Base-by-base conservation (phyloP, 1,140 invertebrate genomes). In the Eurytemora carolleeae region DNA sequence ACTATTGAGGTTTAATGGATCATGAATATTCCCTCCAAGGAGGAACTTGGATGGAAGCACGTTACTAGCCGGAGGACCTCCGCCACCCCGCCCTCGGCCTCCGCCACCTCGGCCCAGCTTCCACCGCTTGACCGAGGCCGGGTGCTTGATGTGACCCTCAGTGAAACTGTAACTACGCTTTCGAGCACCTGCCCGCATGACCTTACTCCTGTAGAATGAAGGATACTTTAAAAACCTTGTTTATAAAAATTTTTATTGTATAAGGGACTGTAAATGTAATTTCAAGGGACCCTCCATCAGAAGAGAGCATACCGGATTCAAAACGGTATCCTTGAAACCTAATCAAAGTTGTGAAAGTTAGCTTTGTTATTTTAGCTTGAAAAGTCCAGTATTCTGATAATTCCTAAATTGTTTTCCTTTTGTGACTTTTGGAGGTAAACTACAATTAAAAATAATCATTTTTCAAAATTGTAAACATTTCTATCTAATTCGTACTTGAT, bases 1-100 rank as follows among this genome's bases (percentile, higher is more conserved):
- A 70, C 89, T 89, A 67, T 89, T 90, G 57, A 97, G 74, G 76
- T 97, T 96, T 15, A 97, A 72, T 0, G 92, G 92, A 76, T 97
- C 92, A 65, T 82, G 84, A 66, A 94, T 94, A 70, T 91, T 95
- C 19, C 92, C 92, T 57, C 92, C 92, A 1, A 95, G 76, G 3
- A 96, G 74, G 75, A 96, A 95, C 72, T 93, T 93, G 1, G 87
- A 91, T 0, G 90, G 88, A 25, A 87, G 80, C 64, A 87, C 82
- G 53, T 72, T 69, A 7, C 24, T 21, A 3, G 64, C 57, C n/a
- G 66, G 63, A 26, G 66, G 61, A 21, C 66, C 54, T 12, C 31
- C 31, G 7, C n/a, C n/a, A 44, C 31, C 31, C 31, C 31, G 7
- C 7, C 31, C 31, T 12, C 31, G 7, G 7, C 31, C 31, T 44